These are phyloP conservation scores for Diplolepis rosae DNA, from an alignment of 2,888 invertebrate species.

Conservation along the genomic window DNA sequence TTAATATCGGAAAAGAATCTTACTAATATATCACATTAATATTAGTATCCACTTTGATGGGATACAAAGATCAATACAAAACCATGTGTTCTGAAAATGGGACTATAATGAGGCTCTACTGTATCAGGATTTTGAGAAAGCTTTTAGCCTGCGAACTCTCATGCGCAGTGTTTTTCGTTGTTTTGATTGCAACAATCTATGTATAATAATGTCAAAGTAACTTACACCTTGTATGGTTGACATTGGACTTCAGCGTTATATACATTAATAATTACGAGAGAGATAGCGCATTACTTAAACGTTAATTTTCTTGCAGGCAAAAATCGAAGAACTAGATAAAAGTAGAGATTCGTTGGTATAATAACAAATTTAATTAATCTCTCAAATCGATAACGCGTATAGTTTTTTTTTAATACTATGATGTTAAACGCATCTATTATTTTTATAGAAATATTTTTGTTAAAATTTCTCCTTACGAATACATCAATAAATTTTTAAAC, in stretches of 20 bases:
- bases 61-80: background rate
- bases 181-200: constrained; percentile 47
- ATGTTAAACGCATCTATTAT: constrained; percentile 6
- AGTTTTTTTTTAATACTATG: constrained; percentile 26
- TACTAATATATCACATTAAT: constrained; percentile 13
- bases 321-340: constrained; percentile 28
- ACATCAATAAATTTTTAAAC: constrained; percentile 24
- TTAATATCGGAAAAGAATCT: background rate
- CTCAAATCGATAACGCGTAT: constrained; percentile 4
- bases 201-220: constrained; percentile 24
- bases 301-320: constrained; percentile 9
- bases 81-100: background rate
- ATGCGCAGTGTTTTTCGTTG: constrained; percentile 52
- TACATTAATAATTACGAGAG: background rate
- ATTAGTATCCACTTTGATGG: background rate
- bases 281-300: constrained; percentile 1
- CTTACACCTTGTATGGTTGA: background rate
- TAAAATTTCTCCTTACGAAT: background rate
- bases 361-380: constrained; percentile 9
- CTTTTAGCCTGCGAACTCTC: background rate
- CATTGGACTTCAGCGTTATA: background rate
- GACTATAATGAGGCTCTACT: background rate
- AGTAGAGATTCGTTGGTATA: background rate
- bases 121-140: constrained; percentile 3
- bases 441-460: constrained; percentile 11